Evolutionary conservation across 1,140 invertebrate species (phyloP).

Genomic region (Platyscapa corneri): DNA sequence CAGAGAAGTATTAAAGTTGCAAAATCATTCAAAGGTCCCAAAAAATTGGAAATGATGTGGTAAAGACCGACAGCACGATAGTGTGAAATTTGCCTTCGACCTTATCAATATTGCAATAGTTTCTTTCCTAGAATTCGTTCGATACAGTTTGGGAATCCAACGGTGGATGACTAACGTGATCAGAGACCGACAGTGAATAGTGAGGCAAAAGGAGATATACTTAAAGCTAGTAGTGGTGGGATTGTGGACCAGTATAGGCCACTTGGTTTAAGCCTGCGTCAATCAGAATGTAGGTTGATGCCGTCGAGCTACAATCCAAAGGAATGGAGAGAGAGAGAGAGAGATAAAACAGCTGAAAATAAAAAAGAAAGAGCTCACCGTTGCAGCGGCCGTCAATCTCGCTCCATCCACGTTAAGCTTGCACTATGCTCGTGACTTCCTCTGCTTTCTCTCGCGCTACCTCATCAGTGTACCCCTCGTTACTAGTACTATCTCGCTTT

Average conservation of each 20-base stretch:
- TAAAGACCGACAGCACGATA: no score
- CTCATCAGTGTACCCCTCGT: conserved; percentile 36
- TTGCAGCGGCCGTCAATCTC: conserved; percentile 59
- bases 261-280: not conserved
- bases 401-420: conserved; percentile 38
- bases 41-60: no score
- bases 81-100: no score
- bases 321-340: conserved; percentile 36
- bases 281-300: conserved; percentile 45
- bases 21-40: no score
- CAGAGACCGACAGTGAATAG: no score
- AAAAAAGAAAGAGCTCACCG: conserved; percentile 11
- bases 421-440: not conserved
- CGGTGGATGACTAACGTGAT: no score
- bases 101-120: no score
- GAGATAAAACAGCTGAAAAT: conserved; percentile 49
- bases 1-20: no score
- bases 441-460: conserved; percentile 40
- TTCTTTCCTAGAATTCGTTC: no score
- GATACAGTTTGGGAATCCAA: no score
- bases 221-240: not conserved
- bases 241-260: not conserved
- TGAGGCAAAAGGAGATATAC: no score
- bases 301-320: conserved; percentile 45
- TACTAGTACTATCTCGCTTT: conserved; percentile 53